phyloP scores from a whole-genome alignment of 1,140 invertebrate species.

The Himalopsyche phryganea region DNA sequence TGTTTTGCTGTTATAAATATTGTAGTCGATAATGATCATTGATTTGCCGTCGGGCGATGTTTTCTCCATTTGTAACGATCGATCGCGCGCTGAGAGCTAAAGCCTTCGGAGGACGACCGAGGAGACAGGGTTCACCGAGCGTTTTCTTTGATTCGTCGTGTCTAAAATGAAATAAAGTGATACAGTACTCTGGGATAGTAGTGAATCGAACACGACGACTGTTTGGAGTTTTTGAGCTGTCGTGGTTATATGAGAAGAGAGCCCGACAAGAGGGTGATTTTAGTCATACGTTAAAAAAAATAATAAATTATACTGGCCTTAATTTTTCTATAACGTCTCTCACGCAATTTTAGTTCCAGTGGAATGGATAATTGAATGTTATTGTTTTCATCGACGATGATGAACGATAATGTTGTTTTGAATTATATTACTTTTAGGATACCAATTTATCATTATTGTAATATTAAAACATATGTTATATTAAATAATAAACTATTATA shows the following conservation, averaged over 20 bases:
- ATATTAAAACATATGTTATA: slow-evolving; percentile 23
- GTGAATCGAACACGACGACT: neutral
- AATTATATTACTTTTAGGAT: slow-evolving; percentile 27
- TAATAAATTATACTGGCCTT: slow-evolving; percentile 19
- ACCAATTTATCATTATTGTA: slow-evolving; percentile 26
- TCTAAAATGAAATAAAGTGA: slow-evolving; percentile 3
- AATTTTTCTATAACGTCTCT: slow-evolving; percentile 16
- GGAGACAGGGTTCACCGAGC: slow-evolving; percentile 3
- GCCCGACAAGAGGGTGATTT: neutral
- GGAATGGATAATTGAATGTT: slow-evolving; percentile 8
- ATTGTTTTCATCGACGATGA: neutral
- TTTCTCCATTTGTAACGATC: neutral
- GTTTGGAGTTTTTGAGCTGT: neutral
- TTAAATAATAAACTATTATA: slow-evolving; percentile 22
- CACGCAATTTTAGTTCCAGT: slow-evolving; percentile 17
- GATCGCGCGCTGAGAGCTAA: neutral
- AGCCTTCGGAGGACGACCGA: neutral
- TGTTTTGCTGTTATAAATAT: slow-evolving; percentile 9
- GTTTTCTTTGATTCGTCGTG: slow-evolving; percentile 3
- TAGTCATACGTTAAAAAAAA: slow-evolving; percentile 20
- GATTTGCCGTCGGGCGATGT: neutral
- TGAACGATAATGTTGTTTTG: slow-evolving; percentile 9
- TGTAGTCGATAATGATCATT: neutral
- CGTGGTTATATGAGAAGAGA: neutral
- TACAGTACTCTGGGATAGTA: slow-evolving; percentile 2